phyloP scores from a whole-genome alignment of 2,888 invertebrate species.

The Eupelmus urozonus region DNA sequence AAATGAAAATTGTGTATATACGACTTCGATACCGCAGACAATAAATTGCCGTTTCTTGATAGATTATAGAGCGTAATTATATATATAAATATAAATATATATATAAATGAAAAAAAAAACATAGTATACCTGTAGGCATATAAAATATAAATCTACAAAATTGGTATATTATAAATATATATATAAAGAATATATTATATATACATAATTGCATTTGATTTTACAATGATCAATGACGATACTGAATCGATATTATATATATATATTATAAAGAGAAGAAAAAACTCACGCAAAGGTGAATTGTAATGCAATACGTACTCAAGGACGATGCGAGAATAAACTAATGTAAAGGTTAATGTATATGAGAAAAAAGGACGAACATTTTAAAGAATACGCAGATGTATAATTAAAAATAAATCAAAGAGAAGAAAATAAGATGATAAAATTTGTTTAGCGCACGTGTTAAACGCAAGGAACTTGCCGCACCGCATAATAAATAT shows the following conservation, averaged over 20 bases:
- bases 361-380: constrained; percentile 60
- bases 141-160: constrained; percentile 67
- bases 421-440: constrained; percentile 45
- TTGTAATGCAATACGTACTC: constrained; percentile 74
- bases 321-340: constrained; percentile 60
- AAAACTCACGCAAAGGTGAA: constrained; percentile 58
- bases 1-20: constrained; percentile 62
- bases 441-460: constrained; percentile 42
- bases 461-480: constrained; percentile 28
- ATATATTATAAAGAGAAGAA: constrained; percentile 60
- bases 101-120: constrained; percentile 60
- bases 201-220: constrained; percentile 69
- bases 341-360: constrained; percentile 51
- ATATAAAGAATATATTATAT: constrained; percentile 63
- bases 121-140: constrained; percentile 65
- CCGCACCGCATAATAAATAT: constrained; percentile 27
- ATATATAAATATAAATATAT: constrained; percentile 45
- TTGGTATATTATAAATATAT: constrained; percentile 61
- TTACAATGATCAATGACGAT: constrained; percentile 48
- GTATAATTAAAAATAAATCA: constrained; percentile 23
- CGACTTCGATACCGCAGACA: constrained; percentile 74
- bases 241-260: constrained; percentile 57
- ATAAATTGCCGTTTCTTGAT: constrained; percentile 75
- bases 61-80: constrained; percentile 70
- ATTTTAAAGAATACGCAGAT: constrained; percentile 19